Base-by-base conservation (phyloP, 2,113 vertebrate species). In the Columba janthina region DNA sequence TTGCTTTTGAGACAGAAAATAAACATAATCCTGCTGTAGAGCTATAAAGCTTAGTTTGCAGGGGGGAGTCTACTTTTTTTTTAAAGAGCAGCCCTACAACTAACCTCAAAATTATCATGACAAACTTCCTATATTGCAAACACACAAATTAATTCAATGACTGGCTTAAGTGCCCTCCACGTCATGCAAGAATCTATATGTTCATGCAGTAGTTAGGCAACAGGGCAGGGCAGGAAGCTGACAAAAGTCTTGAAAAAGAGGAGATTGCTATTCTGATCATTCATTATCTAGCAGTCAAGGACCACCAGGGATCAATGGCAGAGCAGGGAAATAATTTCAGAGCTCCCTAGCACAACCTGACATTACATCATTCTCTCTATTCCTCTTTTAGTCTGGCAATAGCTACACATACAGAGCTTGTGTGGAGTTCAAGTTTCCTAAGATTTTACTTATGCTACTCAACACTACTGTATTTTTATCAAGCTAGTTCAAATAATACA, bases 131-230 rank as follows among this genome's bases (percentile, higher is more conserved):
- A 1, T 29, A 54, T 8, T 57, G 10, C 15, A 87, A 73, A 4
- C 2, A 22, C 1, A 2, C 2, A 26, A 36, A 50, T 62, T 15
- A 58, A 54, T 89, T 54, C 60, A 78, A 67, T 21, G 24, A 16
- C 4, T 57, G 7, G 4, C 26, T 73, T 32, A 66, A 80, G 21
- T 44, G 6, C 13, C 24, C 28, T 81, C 42, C 29, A 70, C 16
- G 25, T 17, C n/a, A 6, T 16, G 4, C 6, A 65, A 67, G 26
- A 32, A 60, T 60, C 11, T 54, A 0, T 22, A 10, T 6, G 4
- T 66, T 73, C 28, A 18, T 31, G 3, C 14, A 51, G 15, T 62
- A 26, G 11, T 17, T 9, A 57, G 9, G 44, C 9, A 65, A 40
- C 15, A 53, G 21, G 18, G 10, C 46, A 61, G 24, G 46, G 34